Evolutionary conservation across 2,797 vertebrate species (phyloP).

Genomic region (Zenarchopterus dispar): DNA sequence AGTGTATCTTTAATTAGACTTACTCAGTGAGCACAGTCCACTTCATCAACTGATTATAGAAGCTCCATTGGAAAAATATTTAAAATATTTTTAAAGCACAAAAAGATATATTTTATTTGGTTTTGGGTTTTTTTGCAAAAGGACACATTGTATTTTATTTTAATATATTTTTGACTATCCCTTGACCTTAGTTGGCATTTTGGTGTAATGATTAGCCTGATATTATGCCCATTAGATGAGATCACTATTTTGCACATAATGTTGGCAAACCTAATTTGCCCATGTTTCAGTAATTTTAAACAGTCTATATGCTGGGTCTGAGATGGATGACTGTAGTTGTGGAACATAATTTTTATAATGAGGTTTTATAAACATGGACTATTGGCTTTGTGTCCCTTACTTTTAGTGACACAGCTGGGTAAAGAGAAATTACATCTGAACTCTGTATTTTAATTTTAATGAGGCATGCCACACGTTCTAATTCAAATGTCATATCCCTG

Average conservation of each 20-base stretch:
- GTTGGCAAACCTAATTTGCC: neutral
- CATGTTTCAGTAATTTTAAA: slow-evolving; percentile 3
- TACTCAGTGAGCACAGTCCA: too few species aligned
- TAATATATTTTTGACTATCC: too few species aligned
- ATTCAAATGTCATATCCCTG: slow-evolving; percentile 80
- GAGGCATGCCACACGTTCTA: slow-evolving; percentile 69
- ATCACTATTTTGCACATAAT: neutral
- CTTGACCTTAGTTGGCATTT: too few species aligned
- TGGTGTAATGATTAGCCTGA: too few species aligned
- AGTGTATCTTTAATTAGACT: too few species aligned
- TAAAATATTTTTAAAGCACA: too few species aligned
- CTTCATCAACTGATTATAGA: too few species aligned
- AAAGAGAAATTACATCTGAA: slow-evolving; percentile 57
- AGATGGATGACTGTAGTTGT: slow-evolving; percentile 1
- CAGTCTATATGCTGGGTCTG: neutral
- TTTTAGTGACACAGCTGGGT: slow-evolving; percentile 53
- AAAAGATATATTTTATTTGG: too few species aligned
- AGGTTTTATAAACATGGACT: slow-evolving; percentile 40
- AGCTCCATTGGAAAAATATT: too few species aligned
- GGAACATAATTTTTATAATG: slow-evolving; percentile 26
- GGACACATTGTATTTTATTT: too few species aligned
- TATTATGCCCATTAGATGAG: too few species aligned
- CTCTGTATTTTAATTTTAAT: slow-evolving; percentile 76
- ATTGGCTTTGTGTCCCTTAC: slow-evolving; percentile 58
- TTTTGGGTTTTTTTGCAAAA: too few species aligned